Base-by-base conservation (phyloP, 2,888 invertebrate species). In the Drosophila macrospina region DNA sequence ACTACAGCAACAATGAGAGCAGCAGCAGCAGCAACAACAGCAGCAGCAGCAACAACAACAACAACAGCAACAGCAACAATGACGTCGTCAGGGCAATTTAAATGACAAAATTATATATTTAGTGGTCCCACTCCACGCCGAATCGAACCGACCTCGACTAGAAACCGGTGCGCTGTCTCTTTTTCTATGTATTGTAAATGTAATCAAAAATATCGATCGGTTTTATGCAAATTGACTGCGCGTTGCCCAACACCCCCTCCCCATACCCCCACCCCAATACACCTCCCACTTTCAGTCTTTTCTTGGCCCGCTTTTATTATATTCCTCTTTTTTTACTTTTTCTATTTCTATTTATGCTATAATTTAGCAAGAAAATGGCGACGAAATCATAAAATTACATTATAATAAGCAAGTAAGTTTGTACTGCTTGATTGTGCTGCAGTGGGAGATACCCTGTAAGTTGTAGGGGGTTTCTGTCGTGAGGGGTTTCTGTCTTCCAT, bases 221-320 rank as follows among this genome's bases (percentile, higher is more conserved):
- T 84, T 91, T 91, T 90, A 90, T 90, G 90, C 91, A 90, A 90
- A 90, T 90, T 91, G 90, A 91, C 89, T 89, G 89, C 83, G 86
- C 78, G 78, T 78, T 60, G 63, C 51, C 67, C 64, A 60, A 60
- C 64, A 69, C 74, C 69, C 72, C 51, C 61, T 15, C 1, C 50
- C 60, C 59, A 10, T 7, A 13, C 15, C 41, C 51, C 59, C 24
- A 4, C 7, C 11, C 10, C 15, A 11, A 42, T 39, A 7, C 44
- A 7, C 11, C 20, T 20, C n/a, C 36, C 26, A 13, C 24, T 24
- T 34, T 61, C 65, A 47, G 56, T 45, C 66, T 65, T 77, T 68
- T 67, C 86, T 79, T 79, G 56, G 65, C 85, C 56, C 60, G 65
- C 65, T 78, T 73, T 78, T 75, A 75, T 75, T 78, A 64, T 75